A percentile compares a stretch with the other conserved stretches of the same genome.
These are phyloP conservation scores for Vulpes vulpes DNA, from an alignment of 2,113 vertebrate genomes.

Conservation along the genomic window DNA sequence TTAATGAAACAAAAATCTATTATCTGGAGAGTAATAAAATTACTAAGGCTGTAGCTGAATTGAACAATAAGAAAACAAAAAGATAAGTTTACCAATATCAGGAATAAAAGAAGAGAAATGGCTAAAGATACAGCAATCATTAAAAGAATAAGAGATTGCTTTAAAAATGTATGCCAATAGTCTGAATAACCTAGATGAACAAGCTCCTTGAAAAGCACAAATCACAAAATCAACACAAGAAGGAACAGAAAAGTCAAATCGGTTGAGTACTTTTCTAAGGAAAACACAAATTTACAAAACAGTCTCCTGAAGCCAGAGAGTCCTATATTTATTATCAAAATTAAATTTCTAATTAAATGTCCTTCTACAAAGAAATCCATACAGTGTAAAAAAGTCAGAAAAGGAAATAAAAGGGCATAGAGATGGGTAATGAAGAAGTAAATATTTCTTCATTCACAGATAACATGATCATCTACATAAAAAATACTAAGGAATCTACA, in stretches of 20 bases:
- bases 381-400: background rate
- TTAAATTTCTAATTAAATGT: constrained; percentile 9
- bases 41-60: background rate
- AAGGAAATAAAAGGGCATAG: background rate
- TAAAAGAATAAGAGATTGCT: background rate
- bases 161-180: background rate
- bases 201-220: background rate
- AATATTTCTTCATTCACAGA: background rate
- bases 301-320: background rate
- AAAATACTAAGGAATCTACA: background rate
- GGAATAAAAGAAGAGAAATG: background rate
- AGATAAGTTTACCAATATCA: background rate
- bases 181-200: background rate
- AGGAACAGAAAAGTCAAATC: background rate
- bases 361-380: background rate
- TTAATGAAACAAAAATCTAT: background rate
- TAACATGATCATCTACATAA: background rate
- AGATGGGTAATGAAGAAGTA: background rate
- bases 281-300: background rate
- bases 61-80: background rate
- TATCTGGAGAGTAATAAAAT: background rate
- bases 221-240: background rate
- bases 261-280: background rate
- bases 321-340: background rate
- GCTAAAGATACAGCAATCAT: background rate